phyloP scores from a whole-genome alignment of 2,797 vertebrate genomes.

The Sardinella longiceps region DNA sequence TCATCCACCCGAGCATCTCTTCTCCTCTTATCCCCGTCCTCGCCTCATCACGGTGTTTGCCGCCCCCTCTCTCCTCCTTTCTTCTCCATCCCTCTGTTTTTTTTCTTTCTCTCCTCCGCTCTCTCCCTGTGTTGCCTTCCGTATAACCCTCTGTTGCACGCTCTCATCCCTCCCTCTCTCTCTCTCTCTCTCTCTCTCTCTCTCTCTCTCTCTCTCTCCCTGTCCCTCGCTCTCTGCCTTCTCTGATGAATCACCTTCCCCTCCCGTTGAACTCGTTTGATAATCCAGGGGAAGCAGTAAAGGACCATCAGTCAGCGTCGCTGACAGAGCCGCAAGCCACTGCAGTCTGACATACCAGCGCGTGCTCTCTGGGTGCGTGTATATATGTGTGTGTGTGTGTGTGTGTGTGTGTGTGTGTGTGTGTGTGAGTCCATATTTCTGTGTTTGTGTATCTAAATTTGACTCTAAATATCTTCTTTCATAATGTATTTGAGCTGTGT shows the following conservation, averaged over 20 bases:
- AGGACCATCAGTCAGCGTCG: constrained; percentile 44
- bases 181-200: not conserved
- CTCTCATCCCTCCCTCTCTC: constrained; percentile 10
- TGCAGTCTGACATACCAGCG: constrained; percentile 35
- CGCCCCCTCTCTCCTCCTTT: not conserved
- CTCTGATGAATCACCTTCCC: constrained; percentile 51
- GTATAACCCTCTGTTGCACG: not conserved
- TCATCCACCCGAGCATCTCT: not conserved
- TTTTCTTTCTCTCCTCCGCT: not conserved
- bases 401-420: not conserved
- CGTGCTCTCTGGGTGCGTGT: constrained; percentile 16
- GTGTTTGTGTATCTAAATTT: constrained; percentile 6
- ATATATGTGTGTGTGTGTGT: constrained; percentile 18
- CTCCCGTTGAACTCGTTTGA: constrained; percentile 48
- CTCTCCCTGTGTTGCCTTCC: not conserved
- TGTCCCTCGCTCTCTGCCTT: not conserved
- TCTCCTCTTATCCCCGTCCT: not conserved
- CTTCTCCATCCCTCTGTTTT: not conserved
- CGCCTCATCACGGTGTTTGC: not conserved
- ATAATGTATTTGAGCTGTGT: not conserved
- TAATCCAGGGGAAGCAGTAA: constrained; percentile 53
- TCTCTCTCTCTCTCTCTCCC: not conserved
- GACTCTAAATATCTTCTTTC: not conserved
- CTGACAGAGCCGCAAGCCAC: constrained; percentile 41
- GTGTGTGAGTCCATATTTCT: not conserved